A percentile compares a stretch with the other conserved stretches of the same genome.
phyloP scores from a whole-genome alignment of 2,113 vertebrate genomes.

The Chelonoidis abingdonii region DNA sequence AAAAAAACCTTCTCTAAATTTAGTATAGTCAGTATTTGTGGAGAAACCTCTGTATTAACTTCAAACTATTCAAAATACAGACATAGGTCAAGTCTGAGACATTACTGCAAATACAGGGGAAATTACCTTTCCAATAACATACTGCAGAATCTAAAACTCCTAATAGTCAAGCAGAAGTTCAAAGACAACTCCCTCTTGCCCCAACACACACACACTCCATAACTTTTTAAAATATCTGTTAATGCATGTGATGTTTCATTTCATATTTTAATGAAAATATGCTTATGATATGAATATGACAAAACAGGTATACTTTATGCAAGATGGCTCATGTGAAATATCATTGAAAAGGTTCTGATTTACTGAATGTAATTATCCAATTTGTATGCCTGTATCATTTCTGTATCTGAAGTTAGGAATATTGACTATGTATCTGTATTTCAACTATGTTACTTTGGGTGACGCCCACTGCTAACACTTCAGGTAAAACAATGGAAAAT shows the following conservation, averaged over 20 bases:
- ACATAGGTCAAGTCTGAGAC: background rate
- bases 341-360: no score
- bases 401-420: no score
- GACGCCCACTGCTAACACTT: no score
- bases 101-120: background rate
- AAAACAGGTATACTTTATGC: no score
- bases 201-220: rapidly evolving
- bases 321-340: no score
- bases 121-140: background rate
- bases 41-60: background rate
- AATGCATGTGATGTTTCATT: background rate
- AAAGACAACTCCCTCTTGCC: background rate
- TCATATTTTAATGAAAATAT: no score
- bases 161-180: background rate
- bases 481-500: no score
- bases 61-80: background rate
- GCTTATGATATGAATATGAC: no score
- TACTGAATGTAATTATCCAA: no score
- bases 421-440: no score
- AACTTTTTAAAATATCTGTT: background rate
- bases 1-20: background rate
- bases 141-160: background rate
- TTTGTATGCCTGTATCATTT: no score
- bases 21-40: background rate
- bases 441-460: no score